Evolutionary conservation across 2,797 vertebrate species (phyloP), one percentile per base, ranked within the genome.

Genomic region (Bovichtus variegatus): DNA sequence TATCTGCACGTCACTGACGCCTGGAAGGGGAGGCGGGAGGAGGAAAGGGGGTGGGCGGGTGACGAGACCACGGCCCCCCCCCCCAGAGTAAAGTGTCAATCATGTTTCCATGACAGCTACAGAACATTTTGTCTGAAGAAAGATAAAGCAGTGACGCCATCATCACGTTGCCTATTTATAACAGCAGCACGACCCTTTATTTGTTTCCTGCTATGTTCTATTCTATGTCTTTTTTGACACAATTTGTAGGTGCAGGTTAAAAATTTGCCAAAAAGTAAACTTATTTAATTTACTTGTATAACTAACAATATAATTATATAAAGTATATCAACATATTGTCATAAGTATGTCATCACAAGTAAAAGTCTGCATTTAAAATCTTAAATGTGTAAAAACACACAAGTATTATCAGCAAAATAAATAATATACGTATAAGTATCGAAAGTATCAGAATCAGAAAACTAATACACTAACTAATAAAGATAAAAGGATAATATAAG

Each of bases 1-100:
- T 87, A 70, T 54, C 81, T 43, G 87, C 60, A 84, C 91, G 93
- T 94, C 93, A 92, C 86, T 75, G 88, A 90, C 82, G 87, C 77
- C 85, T 10, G 40, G 62, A 74, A 41, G 36, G 9, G 72, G 46
- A 1, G 38, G 51, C 1, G 27, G 60, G 68, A 25, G 50, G 73
- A 46, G 66, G 72, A 67, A 54, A 61, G 36, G 11, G 40, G 75
- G 74, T 61, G 70, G 76, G 82, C 21, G 63, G 47, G 53, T 72
- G 62, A 67, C 59, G 44, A 55, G 21, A 61, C 34, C 50, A 16
- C 68, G 41, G 60, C 51, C 64, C 1, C 21, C 60, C 63, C 46
- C 51, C 64, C 18, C 18, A 8, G 6, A 76, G 36, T 38, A 0
- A 62, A 58, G 40, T 84, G 87, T 89, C 85, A 86, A 70, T 88